Conservation (phyloP, 2,888 invertebrate genomes). For the Mythimna loreyi region DNA sequence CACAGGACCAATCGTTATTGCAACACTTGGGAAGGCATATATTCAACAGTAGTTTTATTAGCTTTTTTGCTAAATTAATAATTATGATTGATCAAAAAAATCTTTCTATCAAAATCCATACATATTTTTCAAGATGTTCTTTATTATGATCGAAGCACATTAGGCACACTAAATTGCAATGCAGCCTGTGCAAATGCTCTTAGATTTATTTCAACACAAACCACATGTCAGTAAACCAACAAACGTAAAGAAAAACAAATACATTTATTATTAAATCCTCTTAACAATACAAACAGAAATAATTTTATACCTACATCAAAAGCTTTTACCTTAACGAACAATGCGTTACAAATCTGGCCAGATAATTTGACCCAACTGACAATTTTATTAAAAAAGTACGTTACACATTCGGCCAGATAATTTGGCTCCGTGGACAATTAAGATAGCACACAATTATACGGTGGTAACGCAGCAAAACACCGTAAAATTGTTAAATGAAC, state of each 20-base stretch:
- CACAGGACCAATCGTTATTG: too few relatives aligned
- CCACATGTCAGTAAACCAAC: slow-evolving; percentile 24
- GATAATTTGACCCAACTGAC: slow-evolving; percentile 33
- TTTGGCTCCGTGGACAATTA: slow-evolving; percentile 53
- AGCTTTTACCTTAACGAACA: slow-evolving; percentile 36
- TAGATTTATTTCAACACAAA: slow-evolving; percentile 17
- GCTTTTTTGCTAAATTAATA: too few relatives aligned
- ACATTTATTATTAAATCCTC: slow-evolving; percentile 5
- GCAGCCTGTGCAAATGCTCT: not conserved
- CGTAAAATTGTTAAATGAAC: slow-evolving; percentile 86
- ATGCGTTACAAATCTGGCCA: slow-evolving; percentile 20
- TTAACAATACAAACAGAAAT: slow-evolving; percentile 18
- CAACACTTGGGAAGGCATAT: too few relatives aligned
- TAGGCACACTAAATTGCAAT: not conserved
- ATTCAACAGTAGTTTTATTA: too few relatives aligned
- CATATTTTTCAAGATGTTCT: too few relatives aligned
- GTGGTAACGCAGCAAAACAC: slow-evolving; percentile 69
- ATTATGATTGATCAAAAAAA: not conserved
- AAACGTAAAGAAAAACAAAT: not conserved
- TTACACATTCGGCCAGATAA: slow-evolving; percentile 42
- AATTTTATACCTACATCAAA: slow-evolving; percentile 5
- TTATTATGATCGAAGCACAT: not conserved
- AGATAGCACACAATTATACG: slow-evolving; percentile 62
- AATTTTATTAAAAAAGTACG: slow-evolving; percentile 48
- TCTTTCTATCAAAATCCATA: not conserved